These are phyloP conservation scores for Melopsittacus undulatus DNA, from an alignment of 2,797 vertebrate species.

Conservation along the genomic window DNA sequence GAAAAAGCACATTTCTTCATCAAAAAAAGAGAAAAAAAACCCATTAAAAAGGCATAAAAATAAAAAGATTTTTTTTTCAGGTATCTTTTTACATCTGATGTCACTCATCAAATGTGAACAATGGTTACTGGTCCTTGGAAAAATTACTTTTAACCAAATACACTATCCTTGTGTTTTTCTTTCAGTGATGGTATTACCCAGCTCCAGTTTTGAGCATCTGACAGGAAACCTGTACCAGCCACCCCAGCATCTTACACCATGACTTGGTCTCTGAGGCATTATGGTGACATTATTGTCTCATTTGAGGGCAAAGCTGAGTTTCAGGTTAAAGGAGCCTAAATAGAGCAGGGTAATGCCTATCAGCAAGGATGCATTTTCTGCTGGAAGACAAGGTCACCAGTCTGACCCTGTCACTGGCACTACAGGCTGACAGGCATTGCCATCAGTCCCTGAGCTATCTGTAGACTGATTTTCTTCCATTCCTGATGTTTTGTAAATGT, in stretches of 20 bases:
- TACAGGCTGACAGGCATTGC: background rate
- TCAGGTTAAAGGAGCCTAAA: background rate
- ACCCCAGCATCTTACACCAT: background rate
- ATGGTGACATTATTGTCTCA: background rate
- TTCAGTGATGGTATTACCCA: background rate
- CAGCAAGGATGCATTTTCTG: background rate
- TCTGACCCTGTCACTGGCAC: background rate
- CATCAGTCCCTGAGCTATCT: background rate
- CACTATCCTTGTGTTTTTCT: background rate
- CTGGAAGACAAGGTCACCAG: background rate
- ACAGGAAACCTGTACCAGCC: background rate
- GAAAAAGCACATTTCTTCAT: background rate
- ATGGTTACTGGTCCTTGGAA: background rate
- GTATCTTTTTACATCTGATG: background rate
- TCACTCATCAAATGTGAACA: background rate
- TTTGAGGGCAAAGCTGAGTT: background rate
- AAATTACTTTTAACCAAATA: background rate
- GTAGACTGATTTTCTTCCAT: background rate
- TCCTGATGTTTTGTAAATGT: background rate
- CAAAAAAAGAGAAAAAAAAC: background rate
- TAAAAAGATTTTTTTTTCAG: background rate
- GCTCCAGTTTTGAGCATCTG: background rate
- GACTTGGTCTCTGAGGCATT: background rate
- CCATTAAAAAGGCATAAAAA: background rate
- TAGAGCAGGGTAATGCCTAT: background rate